These are phyloP conservation scores for Mesorhabditis spiculigera DNA, from an alignment of 2,888 invertebrate species.

Conservation along the genomic window DNA sequence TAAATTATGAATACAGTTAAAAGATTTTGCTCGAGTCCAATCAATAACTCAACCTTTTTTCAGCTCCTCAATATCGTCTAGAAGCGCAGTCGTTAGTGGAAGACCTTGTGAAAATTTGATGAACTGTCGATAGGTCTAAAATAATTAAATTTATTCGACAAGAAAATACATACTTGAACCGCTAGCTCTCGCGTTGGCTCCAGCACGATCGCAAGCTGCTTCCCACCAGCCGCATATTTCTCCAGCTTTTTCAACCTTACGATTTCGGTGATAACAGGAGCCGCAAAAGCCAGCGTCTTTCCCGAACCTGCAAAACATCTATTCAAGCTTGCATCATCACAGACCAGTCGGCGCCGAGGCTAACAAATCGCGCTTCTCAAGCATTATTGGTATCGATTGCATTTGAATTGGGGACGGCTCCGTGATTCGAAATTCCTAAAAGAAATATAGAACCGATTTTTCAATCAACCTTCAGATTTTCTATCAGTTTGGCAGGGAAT, in stretches of 20 bases:
- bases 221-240: slow-evolving; percentile 53
- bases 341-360: slow-evolving; percentile 87
- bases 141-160: neutral
- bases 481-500: slow-evolving; percentile 18
- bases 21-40: too few species aligned
- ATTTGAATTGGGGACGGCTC: slow-evolving; percentile 85
- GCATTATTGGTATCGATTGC: slow-evolving; percentile 84
- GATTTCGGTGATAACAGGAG: slow-evolving; percentile 80
- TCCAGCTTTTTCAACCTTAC: slow-evolving; percentile 29
- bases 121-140: slow-evolving; percentile 35
- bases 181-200: slow-evolving; percentile 91
- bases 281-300: slow-evolving; percentile 88
- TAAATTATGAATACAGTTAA: too few species aligned
- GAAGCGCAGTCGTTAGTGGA: slow-evolving; percentile 22
- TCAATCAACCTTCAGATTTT: slow-evolving; percentile 14
- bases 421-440: slow-evolving; percentile 20
- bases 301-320: slow-evolving; percentile 70
- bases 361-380: slow-evolving; percentile 71
- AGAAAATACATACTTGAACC: slow-evolving; percentile 69
- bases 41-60: slow-evolving; percentile 7
- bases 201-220: slow-evolving; percentile 74
- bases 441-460: neutral
- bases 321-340: neutral
- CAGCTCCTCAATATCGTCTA: slow-evolving; percentile 18
- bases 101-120: slow-evolving; percentile 29